phyloP scores from a whole-genome alignment of 2,113 vertebrate species.

The Probosciger aterrimus region DNA sequence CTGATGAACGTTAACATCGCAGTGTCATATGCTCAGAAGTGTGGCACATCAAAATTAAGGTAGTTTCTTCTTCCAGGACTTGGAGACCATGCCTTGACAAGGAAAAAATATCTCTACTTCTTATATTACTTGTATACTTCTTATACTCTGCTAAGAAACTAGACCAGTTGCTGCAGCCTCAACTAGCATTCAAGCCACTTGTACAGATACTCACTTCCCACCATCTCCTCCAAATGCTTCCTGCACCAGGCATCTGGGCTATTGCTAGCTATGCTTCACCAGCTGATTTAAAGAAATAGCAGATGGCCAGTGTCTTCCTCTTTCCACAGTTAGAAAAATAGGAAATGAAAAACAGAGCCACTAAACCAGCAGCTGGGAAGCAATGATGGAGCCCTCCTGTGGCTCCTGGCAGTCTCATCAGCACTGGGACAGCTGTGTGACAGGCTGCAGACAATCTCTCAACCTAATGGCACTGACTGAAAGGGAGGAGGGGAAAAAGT shows the following conservation, averaged over 20 bases:
- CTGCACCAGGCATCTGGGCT: not conserved
- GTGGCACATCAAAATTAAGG: not conserved
- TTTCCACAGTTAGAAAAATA: not conserved
- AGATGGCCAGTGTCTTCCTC: not conserved
- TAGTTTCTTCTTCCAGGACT: not conserved
- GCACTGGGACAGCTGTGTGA: not conserved
- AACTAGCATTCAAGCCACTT: not conserved
- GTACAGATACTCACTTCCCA: not conserved
- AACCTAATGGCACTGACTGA: not conserved
- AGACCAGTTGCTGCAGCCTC: not conserved
- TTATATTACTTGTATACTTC: not conserved
- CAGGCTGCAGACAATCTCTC: not conserved
- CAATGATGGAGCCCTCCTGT: not conserved
- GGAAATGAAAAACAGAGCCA: not conserved
- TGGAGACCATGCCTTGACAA: not conserved
- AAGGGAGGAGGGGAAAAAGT: not conserved
- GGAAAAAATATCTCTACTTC: not conserved
- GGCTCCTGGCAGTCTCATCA: not conserved
- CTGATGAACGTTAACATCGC: not conserved
- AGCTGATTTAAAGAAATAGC: not conserved
- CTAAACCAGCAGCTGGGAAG: not conserved
- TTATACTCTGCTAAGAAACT: not conserved
- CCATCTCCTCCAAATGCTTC: not conserved
- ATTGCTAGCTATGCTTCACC: not conserved
- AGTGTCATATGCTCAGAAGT: not conserved